phyloP scores from a whole-genome alignment of 2,113 vertebrate species.

The Macheiramphus alcinus region DNA sequence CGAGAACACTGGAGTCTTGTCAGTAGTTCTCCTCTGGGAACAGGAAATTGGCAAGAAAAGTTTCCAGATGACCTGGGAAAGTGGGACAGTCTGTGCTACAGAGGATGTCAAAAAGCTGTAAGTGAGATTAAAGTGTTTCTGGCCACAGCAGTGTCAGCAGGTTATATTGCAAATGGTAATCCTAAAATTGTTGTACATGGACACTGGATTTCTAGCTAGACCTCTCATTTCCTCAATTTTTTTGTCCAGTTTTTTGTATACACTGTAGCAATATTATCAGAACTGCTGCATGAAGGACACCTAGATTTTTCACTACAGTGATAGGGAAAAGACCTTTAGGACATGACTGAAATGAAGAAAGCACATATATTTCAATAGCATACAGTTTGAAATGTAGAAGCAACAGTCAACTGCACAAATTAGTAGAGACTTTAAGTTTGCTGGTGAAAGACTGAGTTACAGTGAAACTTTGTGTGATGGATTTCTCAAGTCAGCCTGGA shows the following conservation, averaged over 20 bases:
- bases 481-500: background rate
- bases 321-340: background rate
- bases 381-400: background rate
- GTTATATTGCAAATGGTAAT: background rate
- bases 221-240: background rate
- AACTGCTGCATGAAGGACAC: background rate
- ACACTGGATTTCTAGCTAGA: background rate
- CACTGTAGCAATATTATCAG: background rate
- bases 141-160: background rate
- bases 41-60: background rate
- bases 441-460: background rate
- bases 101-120: background rate
- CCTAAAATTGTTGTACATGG: background rate
- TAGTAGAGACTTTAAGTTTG: background rate
- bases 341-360: background rate
- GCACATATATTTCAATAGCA: rapidly evolving
- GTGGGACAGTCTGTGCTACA: background rate
- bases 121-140: background rate
- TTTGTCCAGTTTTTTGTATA: background rate
- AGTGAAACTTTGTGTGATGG: background rate
- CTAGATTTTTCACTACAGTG: background rate
- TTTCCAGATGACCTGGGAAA: background rate
- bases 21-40: background rate
- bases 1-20: background rate
- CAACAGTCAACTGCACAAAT: background rate